A percentile compares a stretch with the other conserved stretches of the same genome.
These are phyloP conservation scores for Scytalopus superciliaris DNA, from an alignment of 2,113 vertebrate genomes.

Conservation along the genomic window DNA sequence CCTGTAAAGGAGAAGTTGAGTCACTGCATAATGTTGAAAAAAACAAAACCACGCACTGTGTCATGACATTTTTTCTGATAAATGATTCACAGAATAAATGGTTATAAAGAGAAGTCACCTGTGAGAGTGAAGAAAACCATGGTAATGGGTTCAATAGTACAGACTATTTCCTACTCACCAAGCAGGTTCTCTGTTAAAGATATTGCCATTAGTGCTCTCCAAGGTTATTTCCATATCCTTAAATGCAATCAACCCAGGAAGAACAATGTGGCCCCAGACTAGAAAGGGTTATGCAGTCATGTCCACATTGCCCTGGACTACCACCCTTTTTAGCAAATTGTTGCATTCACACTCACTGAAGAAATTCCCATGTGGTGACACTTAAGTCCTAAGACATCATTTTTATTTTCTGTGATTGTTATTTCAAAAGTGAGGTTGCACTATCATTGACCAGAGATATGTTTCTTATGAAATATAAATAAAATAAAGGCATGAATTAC, in stretches of 20 bases:
- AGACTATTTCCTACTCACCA: background rate
- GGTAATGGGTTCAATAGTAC: background rate
- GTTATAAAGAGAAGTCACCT: background rate
- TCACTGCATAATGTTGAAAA: background rate
- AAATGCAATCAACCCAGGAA: background rate
- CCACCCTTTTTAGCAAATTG: background rate
- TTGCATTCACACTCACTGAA: background rate
- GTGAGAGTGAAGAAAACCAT: background rate
- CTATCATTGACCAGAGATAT: fast-evolving
- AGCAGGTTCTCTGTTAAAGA: background rate
- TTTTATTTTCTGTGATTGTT: background rate
- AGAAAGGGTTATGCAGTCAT: background rate
- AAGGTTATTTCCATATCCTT: background rate
- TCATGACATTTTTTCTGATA: background rate
- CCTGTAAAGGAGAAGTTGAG: background rate
- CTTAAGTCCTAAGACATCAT: background rate
- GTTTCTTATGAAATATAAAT: background rate
- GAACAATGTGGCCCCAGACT: background rate
- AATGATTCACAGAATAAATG: background rate
- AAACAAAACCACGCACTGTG: background rate
- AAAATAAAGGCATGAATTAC: background rate
- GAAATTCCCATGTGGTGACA: background rate
- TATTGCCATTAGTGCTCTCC: background rate
- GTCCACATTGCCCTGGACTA: too few relatives aligned
- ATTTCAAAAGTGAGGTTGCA: background rate